phyloP scores from a whole-genome alignment of 1,140 invertebrate genomes.

The Physella acuta region DNA sequence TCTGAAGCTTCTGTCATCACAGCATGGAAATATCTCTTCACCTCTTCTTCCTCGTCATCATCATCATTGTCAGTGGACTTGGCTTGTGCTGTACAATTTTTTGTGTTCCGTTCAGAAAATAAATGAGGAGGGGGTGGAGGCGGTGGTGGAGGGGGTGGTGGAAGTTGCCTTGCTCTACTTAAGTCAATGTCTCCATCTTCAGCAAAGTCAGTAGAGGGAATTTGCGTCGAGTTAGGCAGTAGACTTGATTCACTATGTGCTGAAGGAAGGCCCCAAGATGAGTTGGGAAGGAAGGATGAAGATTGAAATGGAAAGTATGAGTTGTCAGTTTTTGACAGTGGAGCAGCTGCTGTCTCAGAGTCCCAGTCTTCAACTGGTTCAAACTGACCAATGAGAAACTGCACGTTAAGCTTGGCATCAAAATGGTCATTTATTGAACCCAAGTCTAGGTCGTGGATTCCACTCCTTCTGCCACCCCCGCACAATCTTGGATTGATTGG shows the following conservation, averaged over 20 bases:
- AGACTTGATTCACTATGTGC: too few species aligned
- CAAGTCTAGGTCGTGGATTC: conserved; percentile 10
- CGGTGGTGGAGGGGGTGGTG: conserved; percentile 29
- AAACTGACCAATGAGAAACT: conserved; percentile 7
- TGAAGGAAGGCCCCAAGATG: conserved; percentile 8
- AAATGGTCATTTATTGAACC: conserved; percentile 9
- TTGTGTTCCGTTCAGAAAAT: not conserved
- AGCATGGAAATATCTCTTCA: conserved; percentile 29
- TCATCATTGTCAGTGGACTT: not conserved
- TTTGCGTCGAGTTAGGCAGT: not conserved
- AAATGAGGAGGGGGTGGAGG: conserved; percentile 26
- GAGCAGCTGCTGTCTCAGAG: not conserved
- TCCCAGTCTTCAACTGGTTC: conserved; percentile 16
- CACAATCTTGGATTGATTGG: not conserved
- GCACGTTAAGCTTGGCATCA: conserved; percentile 3
- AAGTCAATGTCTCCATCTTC: conserved; percentile 10
- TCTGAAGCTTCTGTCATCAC: conserved; percentile 23
- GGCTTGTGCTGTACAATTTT: not conserved
- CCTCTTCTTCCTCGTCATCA: conserved; percentile 19
- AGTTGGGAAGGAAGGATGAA: conserved; percentile 12
- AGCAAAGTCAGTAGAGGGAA: not conserved
- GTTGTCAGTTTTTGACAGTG: not conserved
- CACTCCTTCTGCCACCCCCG: conserved; percentile 4
- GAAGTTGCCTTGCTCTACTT: not conserved
- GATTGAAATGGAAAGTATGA: not conserved